These are phyloP conservation scores for Eristalis pertinax DNA, from an alignment of 2,888 invertebrate species.

Conservation along the genomic window DNA sequence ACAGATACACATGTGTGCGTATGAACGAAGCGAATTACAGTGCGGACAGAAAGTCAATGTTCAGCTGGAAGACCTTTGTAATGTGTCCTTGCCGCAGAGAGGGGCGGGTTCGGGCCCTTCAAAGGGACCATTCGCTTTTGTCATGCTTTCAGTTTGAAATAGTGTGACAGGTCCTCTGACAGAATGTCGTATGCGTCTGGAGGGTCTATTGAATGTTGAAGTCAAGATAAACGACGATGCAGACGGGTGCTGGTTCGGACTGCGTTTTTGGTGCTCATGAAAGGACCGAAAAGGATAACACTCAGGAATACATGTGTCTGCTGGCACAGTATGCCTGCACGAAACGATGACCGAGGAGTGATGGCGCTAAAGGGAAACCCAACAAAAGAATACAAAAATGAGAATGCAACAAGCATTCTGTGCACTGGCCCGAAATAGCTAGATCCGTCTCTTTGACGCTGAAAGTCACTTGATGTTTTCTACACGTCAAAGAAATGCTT, in stretches of 20 bases:
- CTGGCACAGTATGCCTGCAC: not conserved
- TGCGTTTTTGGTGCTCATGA: not conserved
- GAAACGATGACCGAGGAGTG: too few relatives aligned
- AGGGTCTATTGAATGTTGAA: not conserved
- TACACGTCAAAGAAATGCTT: not conserved
- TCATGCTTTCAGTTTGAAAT: not conserved
- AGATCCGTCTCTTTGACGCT: not conserved
- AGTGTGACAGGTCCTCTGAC: not conserved
- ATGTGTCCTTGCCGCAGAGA: not conserved
- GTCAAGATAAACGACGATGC: not conserved
- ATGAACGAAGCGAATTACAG: not conserved
- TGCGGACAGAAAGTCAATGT: constrained; percentile 25
- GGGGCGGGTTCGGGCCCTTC: not conserved
- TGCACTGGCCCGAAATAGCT: not conserved
- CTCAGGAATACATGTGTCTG: not conserved
- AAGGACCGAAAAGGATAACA: not conserved
- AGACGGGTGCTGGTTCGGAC: not conserved
- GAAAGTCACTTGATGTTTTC: not conserved
- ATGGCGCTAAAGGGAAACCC: not conserved
- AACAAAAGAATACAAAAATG: not conserved
- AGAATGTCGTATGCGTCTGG: not conserved
- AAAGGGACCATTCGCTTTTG: not conserved
- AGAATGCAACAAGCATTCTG: not conserved
- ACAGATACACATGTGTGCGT: not conserved
- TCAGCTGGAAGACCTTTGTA: not conserved